phyloP scores from a whole-genome alignment of 2,888 invertebrate genomes.

The Lasioglossum calceatum region DNA sequence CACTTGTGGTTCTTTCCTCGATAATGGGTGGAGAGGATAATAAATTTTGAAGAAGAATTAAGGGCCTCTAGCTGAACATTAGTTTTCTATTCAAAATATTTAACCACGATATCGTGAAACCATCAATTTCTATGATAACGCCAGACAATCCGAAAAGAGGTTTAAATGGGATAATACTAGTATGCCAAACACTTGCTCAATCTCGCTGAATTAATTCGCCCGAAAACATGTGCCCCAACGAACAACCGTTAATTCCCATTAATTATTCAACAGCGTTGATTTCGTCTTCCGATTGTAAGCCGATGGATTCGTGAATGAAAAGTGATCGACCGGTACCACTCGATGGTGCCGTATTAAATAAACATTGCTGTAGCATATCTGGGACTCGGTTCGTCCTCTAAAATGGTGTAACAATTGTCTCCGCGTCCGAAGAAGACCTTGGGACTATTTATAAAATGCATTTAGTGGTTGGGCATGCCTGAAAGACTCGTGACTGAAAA shows the following conservation, averaged over 20 bases:
- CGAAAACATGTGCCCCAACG: not conserved
- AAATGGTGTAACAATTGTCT: not conserved
- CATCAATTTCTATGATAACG: not conserved
- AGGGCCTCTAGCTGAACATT: not conserved
- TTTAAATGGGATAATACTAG: not conserved
- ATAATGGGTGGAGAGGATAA: not conserved
- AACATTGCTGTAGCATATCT: not conserved
- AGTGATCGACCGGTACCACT: not conserved
- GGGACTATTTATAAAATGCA: not conserved
- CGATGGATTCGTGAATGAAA: not conserved
- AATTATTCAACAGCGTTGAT: constrained; percentile 2
- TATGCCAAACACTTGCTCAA: not conserved
- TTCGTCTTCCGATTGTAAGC: not conserved
- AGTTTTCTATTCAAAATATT: not conserved
- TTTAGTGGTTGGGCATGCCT: not conserved
- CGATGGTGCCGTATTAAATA: not conserved
- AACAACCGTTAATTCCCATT: not conserved
- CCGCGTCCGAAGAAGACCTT: not conserved
- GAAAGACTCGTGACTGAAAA: not conserved
- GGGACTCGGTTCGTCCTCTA: not conserved
- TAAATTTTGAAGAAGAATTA: not conserved
- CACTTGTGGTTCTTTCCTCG: too few relatives aligned
- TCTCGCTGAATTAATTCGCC: not conserved
- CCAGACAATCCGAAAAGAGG: not conserved
- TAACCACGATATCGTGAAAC: not conserved